A percentile compares a stretch with the other conserved stretches of the same genome.
These are phyloP conservation scores for Megamerina dolium DNA, from an alignment of 2,888 invertebrate genomes.

Conservation along the genomic window DNA sequence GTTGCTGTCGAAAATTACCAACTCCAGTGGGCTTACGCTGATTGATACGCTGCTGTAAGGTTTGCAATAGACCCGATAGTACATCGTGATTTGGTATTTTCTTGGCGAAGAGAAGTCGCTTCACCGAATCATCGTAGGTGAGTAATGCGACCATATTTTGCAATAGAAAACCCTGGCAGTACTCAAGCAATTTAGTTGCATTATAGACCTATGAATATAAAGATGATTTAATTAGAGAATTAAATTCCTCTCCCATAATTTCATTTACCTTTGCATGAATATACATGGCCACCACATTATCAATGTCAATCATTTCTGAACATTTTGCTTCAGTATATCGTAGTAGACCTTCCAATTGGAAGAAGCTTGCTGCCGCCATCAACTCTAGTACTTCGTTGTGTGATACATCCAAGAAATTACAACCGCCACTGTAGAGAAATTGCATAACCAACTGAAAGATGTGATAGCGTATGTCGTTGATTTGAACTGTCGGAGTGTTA, in stretches of 20 bases:
- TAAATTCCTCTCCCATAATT: not conserved
- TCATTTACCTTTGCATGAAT: slow-evolving; percentile 80
- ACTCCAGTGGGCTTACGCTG: slow-evolving; percentile 49
- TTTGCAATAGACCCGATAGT: slow-evolving; percentile 70
- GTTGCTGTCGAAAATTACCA: slow-evolving; percentile 39
- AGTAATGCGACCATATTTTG: slow-evolving; percentile 93
- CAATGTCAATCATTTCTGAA: slow-evolving; percentile 75
- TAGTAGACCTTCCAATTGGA: slow-evolving; percentile 78
- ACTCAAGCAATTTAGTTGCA: slow-evolving; percentile 77
- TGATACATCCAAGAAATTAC: slow-evolving; percentile 69
- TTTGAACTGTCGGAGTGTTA: slow-evolving; percentile 78
- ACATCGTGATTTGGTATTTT: slow-evolving; percentile 87
- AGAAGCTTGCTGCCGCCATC: slow-evolving; percentile 88
- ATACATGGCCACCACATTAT: slow-evolving; percentile 87
- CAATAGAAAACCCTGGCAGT: slow-evolving; percentile 82
- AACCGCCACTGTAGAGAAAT: slow-evolving; percentile 85
- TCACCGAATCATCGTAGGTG: slow-evolving; percentile 85
- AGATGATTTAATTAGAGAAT: not conserved
- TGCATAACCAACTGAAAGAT: slow-evolving; percentile 89
- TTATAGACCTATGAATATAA: slow-evolving; percentile 67
- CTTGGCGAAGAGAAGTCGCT: slow-evolving; percentile 80
- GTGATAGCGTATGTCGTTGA: slow-evolving; percentile 86
- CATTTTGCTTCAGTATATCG: slow-evolving; percentile 82
- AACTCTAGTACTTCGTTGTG: slow-evolving; percentile 78
- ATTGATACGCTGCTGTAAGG: slow-evolving; percentile 76